phyloP scores from a whole-genome alignment of 2,797 vertebrate genomes.

The Coendou prehensilis region DNA sequence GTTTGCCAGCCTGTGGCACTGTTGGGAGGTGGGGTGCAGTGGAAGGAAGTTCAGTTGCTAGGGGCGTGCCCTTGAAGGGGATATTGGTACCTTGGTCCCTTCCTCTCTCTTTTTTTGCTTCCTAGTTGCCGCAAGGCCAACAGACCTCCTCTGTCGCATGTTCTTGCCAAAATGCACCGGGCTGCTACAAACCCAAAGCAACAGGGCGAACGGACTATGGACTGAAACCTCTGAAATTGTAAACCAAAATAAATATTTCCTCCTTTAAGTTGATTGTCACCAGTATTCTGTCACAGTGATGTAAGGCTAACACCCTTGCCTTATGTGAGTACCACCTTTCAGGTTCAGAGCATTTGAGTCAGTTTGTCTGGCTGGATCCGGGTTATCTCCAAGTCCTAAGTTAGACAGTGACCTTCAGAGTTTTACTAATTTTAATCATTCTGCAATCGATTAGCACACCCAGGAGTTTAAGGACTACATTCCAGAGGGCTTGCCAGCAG shows the following conservation, averaged over 20 bases:
- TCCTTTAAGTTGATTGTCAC: neutral
- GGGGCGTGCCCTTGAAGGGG: neutral
- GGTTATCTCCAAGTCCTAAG: neutral
- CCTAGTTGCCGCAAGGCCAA: neutral
- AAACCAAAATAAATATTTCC: neutral
- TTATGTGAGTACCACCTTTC: fast-evolving
- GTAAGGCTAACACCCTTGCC: neutral
- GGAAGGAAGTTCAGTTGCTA: neutral
- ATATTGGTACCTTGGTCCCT: neutral
- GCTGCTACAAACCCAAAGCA: neutral
- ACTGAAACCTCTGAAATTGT: neutral
- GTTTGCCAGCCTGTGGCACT: neutral
- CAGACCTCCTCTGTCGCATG: neutral
- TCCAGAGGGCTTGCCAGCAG: neutral
- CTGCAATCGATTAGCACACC: neutral
- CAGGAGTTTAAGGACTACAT: neutral
- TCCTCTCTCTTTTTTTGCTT: neutral
- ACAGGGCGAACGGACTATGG: neutral
- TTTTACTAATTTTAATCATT: conserved; percentile 15
- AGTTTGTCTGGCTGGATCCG: neutral
- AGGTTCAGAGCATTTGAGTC: neutral
- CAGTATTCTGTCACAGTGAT: neutral
- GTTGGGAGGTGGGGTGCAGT: neutral
- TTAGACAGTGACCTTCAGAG: neutral
- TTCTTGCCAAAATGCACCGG: neutral